These are phyloP conservation scores for Lipophrys pholis DNA, from an alignment of 2,113 vertebrate genomes.

Conservation along the genomic window DNA sequence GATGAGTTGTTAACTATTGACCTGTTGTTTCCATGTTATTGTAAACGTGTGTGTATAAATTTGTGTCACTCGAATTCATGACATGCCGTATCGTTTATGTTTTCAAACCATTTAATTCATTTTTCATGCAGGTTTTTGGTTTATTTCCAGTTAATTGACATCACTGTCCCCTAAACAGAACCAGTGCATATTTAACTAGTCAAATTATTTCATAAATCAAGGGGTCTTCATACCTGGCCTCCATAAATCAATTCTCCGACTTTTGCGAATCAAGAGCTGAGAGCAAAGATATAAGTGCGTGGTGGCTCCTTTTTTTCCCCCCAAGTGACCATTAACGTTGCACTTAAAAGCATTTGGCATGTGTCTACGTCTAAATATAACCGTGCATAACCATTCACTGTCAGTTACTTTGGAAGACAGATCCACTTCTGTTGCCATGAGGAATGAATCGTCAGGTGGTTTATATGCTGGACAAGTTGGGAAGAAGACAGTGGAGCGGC, in stretches of 20 bases:
- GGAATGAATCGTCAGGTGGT: conserved; percentile 8
- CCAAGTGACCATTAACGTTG: conserved; percentile 8
- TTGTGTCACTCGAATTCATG: neutral
- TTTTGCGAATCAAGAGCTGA: neutral
- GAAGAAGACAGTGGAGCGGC: conserved; percentile 35
- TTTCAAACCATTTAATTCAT: neutral
- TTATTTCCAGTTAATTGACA: conserved; percentile 3
- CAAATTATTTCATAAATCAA: neutral
- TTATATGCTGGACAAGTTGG: conserved; percentile 35
- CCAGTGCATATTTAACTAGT: neutral
- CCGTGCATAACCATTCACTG: neutral
- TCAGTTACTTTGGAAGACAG: conserved; percentile 8
- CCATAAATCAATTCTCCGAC: neutral
- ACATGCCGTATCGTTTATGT: too few species aligned
- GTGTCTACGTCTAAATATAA: conserved; percentile 5
- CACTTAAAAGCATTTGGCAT: conserved; percentile 1
- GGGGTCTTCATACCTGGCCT: neutral
- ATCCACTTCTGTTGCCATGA: conserved; percentile 16
- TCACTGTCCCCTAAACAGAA: neutral
- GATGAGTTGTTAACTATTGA: neutral
- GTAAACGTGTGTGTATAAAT: neutral
- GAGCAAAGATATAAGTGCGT: neutral
- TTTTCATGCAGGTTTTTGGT: neutral
- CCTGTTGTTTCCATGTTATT: neutral
- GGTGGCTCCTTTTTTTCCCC: neutral